Conservation (phyloP, 2,113 vertebrate species). For the Pagrus major region DNA sequence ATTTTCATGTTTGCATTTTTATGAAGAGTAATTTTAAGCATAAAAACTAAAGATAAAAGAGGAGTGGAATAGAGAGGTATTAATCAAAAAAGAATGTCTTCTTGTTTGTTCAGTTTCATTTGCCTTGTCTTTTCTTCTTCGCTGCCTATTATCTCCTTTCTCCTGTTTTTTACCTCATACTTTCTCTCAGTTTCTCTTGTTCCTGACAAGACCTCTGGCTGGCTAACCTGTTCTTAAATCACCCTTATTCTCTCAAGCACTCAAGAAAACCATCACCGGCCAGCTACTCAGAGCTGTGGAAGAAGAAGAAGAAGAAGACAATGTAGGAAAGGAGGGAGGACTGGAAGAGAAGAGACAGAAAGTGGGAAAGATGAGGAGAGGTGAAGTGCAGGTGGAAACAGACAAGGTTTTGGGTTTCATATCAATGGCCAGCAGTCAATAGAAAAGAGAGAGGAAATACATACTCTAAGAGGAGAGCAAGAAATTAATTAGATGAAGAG, state of each 20-base stretch:
- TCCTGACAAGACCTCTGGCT: background rate
- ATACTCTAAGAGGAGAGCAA: constrained; percentile 14
- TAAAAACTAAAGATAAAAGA: background rate
- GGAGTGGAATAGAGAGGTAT: background rate
- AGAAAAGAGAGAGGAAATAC: constrained; percentile 5
- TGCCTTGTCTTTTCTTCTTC: background rate
- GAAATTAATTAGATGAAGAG: constrained; percentile 22
- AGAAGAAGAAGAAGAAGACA: constrained; percentile 9
- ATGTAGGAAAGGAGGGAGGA: background rate
- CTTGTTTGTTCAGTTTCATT: background rate
- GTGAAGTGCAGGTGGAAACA: constrained; percentile 1
- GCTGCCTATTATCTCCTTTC: background rate
- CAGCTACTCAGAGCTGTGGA: background rate
- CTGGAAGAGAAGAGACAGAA: background rate
- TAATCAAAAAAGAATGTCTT: background rate
- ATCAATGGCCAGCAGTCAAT: background rate
- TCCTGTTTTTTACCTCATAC: background rate
- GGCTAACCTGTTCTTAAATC: constrained; percentile 25
- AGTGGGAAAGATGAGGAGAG: background rate
- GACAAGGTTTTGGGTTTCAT: constrained; percentile 21
- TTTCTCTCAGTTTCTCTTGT: background rate
- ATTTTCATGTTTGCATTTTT: background rate
- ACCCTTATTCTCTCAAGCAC: constrained; percentile 32
- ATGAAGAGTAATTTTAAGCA: background rate
- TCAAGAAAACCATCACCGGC: constrained; percentile 13